Conservation (phyloP, 2,888 invertebrate species). For the Muscina levida region DNA sequence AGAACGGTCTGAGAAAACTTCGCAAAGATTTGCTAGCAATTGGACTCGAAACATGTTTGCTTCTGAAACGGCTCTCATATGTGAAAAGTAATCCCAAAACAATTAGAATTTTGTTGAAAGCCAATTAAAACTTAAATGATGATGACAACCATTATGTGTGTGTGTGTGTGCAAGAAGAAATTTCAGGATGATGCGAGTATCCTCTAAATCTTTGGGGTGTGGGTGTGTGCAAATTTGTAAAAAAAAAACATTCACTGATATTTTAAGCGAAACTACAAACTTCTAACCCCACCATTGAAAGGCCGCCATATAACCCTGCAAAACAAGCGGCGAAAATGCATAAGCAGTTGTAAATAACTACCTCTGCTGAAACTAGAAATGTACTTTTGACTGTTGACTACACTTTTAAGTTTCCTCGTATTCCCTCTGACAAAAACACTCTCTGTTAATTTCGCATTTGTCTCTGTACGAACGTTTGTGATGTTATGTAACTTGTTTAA, state of each 20-base stretch:
- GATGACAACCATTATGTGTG: conserved; percentile 42
- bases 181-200: conserved; percentile 49
- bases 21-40: neutral
- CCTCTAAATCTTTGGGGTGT: conserved; percentile 24
- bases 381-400: conserved; percentile 61
- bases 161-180: conserved; percentile 30
- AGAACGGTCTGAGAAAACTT: neutral
- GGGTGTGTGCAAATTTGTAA: conserved; percentile 18
- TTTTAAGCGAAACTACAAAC: conserved; percentile 45
- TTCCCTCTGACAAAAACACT: conserved; percentile 62
- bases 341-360: conserved; percentile 39
- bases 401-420: conserved; percentile 38
- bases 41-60: conserved; percentile 10
- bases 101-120: conserved; percentile 62
- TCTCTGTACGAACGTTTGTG: neutral
- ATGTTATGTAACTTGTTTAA: conserved; percentile 30
- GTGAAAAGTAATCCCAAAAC: conserved; percentile 57
- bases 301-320: too few species aligned
- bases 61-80: conserved; percentile 6
- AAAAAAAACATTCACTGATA: conserved; percentile 21
- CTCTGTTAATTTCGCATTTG: conserved; percentile 64
- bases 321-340: neutral
- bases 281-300: conserved; percentile 2
- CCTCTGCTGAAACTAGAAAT: conserved; percentile 60
- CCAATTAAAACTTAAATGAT: conserved; percentile 67